Base-by-base conservation (phyloP, 2,888 invertebrate species). In the Pandemis corylana region DNA sequence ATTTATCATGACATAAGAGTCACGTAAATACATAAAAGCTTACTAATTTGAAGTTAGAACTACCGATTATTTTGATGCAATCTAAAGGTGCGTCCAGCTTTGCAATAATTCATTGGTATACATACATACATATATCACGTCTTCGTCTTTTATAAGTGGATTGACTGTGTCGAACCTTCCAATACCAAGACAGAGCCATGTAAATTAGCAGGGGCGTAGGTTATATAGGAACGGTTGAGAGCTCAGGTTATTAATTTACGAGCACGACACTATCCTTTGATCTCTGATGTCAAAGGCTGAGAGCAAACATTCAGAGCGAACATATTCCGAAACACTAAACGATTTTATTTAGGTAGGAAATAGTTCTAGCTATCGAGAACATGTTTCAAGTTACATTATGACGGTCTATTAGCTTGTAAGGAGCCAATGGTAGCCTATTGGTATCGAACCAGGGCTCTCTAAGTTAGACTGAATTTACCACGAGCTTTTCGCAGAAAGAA, bases 241-340 rank as follows among this genome's bases (percentile, higher is more conserved):
- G 67, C 67, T 10, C 20, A 20, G 42, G 44, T 68, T 56, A 67
- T n/a, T 67, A 56, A 68, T 68, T 53, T 53, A 67, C 59, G 28
- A 5, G 59, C 56, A 36, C 66, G 36, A 53, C 41, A 67, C 56
- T 68, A 59, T 53, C 67, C 42, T 68, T 68, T 68, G 56, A 68
- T 56, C 56, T 68, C 56, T 44, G 56, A 56, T 56, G 42, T 68
- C 67, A 68, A 68, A 68, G 67, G 67, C 56, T 67, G 15, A 20
- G 67, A 51, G 42, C 15, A 59, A 28, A 59, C 28, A 59, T 59
- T 59, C 59, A 59, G 9, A 9, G 28, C 59, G 59, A 59, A 10
- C 20, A 28, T 56, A 56, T 56, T 56, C 56, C 15, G 10, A 20
- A 2, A 56, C 56, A 20, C 56, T 56, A 56, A 15, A 20, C 56